phyloP scores from a whole-genome alignment of 2,888 invertebrate species.

The Caenorhabditis parvicauda region DNA sequence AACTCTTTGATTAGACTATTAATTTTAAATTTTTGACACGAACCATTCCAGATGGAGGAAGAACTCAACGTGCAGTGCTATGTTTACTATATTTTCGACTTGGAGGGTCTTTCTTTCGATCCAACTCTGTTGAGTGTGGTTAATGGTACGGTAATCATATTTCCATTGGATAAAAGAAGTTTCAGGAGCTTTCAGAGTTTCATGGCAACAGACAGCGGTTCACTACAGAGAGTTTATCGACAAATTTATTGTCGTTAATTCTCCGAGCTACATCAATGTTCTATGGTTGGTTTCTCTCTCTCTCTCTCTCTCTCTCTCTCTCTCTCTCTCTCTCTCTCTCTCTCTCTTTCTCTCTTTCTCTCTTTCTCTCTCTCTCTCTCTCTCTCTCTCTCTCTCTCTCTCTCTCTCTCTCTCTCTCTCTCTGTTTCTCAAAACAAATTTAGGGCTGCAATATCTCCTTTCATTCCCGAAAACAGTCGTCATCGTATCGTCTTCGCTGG shows the following conservation, averaged over 20 bases:
- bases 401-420: neutral
- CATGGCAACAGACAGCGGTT: slow-evolving; percentile 40
- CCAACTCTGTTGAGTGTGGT: slow-evolving; percentile 32
- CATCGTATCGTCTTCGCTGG: slow-evolving; percentile 31
- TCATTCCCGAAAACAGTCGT: slow-evolving; percentile 36
- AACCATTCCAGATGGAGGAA: slow-evolving; percentile 66
- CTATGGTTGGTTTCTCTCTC: slow-evolving; percentile 29
- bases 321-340: no score
- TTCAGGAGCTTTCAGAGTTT: slow-evolving; percentile 43
- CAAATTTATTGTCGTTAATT: slow-evolving; percentile 46
- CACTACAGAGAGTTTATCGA: slow-evolving; percentile 47
- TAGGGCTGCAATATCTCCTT: slow-evolving; percentile 31
- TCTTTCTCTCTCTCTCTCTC: neutral
- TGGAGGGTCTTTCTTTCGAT: slow-evolving; percentile 40
- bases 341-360: no score
- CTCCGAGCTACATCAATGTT: slow-evolving; percentile 43
- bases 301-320: no score
- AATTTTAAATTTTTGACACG: neutral
- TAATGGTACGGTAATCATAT: slow-evolving; percentile 14
- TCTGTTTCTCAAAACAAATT: no score
- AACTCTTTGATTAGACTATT: neutral
- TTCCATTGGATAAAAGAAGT: neutral
- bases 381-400: neutral
- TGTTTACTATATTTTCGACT: slow-evolving; percentile 43
- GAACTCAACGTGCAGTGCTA: slow-evolving; percentile 32